Evolutionary conservation across 1,140 invertebrate species (phyloP).

Genomic region (Scylla paramamosain): DNA sequence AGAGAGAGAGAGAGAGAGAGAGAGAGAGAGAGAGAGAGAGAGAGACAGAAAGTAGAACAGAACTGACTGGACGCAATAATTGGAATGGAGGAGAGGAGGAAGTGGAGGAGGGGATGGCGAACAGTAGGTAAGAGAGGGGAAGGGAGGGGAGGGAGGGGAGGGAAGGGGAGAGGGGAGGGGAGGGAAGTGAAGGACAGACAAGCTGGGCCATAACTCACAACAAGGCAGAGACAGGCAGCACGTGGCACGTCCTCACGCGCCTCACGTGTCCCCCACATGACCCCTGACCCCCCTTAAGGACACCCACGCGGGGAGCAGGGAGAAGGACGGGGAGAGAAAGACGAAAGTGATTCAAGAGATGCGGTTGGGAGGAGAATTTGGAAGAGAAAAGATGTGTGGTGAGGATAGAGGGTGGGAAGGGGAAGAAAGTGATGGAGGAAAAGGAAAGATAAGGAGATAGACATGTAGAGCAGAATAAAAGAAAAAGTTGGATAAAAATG

Average conservation of each 20-base stretch:
- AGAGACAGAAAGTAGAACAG: too few species aligned
- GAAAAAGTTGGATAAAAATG: too few species aligned
- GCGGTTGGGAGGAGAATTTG: too few species aligned
- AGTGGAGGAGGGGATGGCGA: background rate
- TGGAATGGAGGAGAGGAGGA: background rate
- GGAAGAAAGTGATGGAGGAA: background rate
- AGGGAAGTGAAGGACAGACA: background rate
- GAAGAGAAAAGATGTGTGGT: background rate
- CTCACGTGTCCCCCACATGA: background rate
- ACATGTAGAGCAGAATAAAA: too few species aligned
- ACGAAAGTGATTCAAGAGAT: too few species aligned
- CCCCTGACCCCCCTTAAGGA: background rate
- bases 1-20: too few species aligned
- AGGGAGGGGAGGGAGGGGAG: background rate
- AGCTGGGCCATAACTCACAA: background rate
- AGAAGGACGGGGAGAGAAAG: background rate
- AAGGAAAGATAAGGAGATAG: background rate
- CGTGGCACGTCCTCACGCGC: background rate
- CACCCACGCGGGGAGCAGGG: background rate
- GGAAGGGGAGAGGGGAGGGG: background rate
- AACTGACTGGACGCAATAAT: too few species aligned
- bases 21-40: too few species aligned
- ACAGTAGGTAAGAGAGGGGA: background rate
- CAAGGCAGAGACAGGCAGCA: background rate
- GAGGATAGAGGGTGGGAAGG: background rate